Base-by-base conservation (phyloP, 2,113 vertebrate genomes). In the Coreoperca whiteheadi region DNA sequence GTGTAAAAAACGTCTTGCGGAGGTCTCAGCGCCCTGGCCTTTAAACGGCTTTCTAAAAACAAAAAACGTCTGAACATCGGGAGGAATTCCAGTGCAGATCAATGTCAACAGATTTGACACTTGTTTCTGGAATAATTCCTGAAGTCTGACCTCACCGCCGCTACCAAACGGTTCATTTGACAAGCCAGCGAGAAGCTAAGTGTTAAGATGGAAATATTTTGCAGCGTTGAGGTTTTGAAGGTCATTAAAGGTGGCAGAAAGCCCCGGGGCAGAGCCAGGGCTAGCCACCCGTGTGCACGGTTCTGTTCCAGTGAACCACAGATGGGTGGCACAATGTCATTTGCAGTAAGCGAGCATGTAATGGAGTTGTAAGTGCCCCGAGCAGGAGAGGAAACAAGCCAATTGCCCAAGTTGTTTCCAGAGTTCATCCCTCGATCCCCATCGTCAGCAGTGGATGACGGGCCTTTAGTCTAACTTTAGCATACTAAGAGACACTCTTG, bases 261-360 rank as follows among this genome's bases (percentile, higher is more conserved):
- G 84, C 92, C 79, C 28, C 14, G 6, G 84, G 92, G 88, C 85
- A 54, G 74, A 74, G 56, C 75, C 14, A 1, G 56, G 54, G 61
- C 61, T 25, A 81, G 89, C 83, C 89, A 77, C 69, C 83, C 74
- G 50, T 88, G 77, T 67, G 74, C 53, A 59, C 67, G 41, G 92
- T 94, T 93, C 89, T 90, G 81, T 88, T 72, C 87, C 87, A 89
- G 69, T 91, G 92, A 93, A 85, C 87, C 82, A 51, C 74, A 86
- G 85, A 92, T 87, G 89, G 92, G 81, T 94, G 88, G 65, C 93
- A 91, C 89, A 86, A 85, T 88, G 90, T 92, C 87, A 94, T 93
- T 93, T 92, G 93, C 86, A 85, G 86, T 88, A 94, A 95, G 88
- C 91, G 91, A 93, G 92, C 93, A 85, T 95, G 94, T 95, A 95